Evolutionary conservation across 2,888 invertebrate genomes (phyloP).

Genomic region (Drosophila pseudotalamancana): DNA sequence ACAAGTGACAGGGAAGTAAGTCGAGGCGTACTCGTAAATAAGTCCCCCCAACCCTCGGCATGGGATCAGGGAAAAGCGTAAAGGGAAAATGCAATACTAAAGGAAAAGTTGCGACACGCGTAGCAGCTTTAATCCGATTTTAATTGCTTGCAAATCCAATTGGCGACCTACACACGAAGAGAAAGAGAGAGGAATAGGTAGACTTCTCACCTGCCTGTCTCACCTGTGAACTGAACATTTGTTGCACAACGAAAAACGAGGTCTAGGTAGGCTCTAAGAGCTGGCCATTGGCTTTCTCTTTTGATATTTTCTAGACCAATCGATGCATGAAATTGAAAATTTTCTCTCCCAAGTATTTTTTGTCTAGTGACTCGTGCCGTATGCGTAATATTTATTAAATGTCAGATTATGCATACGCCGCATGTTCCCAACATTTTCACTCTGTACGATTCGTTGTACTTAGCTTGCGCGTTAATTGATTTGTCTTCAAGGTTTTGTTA

Average conservation of each 20-base stretch:
- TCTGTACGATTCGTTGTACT: no score
- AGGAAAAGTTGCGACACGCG: conserved; percentile 48
- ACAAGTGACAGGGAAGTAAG: conserved; percentile 50
- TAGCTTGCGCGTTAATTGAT: conserved; percentile 6
- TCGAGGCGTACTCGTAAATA: conserved; percentile 23
- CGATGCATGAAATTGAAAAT: conserved; percentile 25
- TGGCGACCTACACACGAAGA: conserved; percentile 69
- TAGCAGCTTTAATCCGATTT: conserved; percentile 71
- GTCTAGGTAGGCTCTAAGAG: neutral
- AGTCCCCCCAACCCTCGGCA: conserved; percentile 20
- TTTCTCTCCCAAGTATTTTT: neutral
- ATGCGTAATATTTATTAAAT: conserved; percentile 21
- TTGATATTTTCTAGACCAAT: neutral
- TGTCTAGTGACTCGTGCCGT: neutral
- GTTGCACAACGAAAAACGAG: neutral
- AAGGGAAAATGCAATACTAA: conserved; percentile 21
- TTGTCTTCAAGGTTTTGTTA: no score
- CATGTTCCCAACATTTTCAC: no score
- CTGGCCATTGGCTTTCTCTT: neutral
- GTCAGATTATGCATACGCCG: conserved; percentile 22
- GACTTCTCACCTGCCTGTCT: conserved; percentile 25
- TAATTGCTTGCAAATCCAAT: conserved; percentile 78
- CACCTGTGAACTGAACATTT: conserved; percentile 16
- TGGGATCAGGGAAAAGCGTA: conserved; percentile 54
- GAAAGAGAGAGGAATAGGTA: no score